Conservation (phyloP, 2,113 vertebrate species). For the Anguilla rostrata region DNA sequence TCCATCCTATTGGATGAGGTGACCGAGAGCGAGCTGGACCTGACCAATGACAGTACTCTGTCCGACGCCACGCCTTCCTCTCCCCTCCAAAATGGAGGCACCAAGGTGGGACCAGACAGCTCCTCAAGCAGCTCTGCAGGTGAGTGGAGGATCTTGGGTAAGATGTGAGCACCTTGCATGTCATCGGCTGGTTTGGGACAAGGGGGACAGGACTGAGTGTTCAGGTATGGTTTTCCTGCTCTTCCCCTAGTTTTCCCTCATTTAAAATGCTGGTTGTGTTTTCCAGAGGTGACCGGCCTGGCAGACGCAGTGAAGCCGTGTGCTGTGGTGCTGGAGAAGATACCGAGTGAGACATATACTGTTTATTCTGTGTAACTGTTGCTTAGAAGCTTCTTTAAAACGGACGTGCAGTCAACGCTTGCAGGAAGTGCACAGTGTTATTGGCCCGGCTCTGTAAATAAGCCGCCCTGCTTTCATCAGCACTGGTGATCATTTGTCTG, state of each 20-base stretch:
- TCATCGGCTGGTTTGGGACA: not conserved
- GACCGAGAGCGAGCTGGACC: slow-evolving; percentile 44
- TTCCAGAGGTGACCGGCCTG: slow-evolving; percentile 50
- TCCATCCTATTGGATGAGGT: slow-evolving; percentile 27
- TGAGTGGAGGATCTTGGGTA: slow-evolving; percentile 1
- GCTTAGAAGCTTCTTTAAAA: not conserved
- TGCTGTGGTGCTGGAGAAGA: slow-evolving; percentile 64
- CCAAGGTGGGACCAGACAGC: slow-evolving; percentile 31
- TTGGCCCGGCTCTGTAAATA: no score
- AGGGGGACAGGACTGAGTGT: not conserved
- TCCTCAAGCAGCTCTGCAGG: not conserved
- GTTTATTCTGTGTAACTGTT: not conserved
- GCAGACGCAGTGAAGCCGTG: slow-evolving; percentile 56
- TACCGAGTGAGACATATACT: slow-evolving; percentile 51
- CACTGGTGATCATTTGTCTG: no score
- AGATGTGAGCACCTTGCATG: not conserved
- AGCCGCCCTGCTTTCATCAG: no score
- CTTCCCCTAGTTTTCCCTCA: not conserved
- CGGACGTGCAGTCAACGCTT: not conserved
- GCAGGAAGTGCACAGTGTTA: not conserved
- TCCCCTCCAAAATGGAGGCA: not conserved
- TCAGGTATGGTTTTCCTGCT: not conserved
- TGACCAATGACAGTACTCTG: slow-evolving; percentile 25
- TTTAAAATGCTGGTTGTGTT: slow-evolving; percentile 18
- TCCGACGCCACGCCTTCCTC: slow-evolving; percentile 16